Conservation (phyloP, 2,888 invertebrate genomes). For the Cancer borealis region DNA sequence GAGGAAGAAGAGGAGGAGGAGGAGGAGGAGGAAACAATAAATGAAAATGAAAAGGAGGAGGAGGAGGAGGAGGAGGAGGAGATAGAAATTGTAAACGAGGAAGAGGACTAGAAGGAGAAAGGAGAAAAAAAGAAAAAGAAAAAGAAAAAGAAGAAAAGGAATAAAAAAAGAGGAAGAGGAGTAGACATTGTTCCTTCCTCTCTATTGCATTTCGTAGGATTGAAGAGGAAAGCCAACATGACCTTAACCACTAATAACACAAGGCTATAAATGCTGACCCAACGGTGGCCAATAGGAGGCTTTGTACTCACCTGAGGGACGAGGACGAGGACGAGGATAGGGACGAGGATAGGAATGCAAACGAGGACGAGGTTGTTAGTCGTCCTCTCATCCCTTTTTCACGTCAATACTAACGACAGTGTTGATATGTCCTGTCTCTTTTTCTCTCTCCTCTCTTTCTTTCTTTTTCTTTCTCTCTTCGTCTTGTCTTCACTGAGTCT, state of each 20-base stretch:
- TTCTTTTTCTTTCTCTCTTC: background rate
- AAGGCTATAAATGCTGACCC: background rate
- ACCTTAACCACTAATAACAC: background rate
- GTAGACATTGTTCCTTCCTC: background rate
- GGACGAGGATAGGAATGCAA: background rate
- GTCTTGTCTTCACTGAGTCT: background rate
- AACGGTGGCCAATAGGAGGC: background rate
- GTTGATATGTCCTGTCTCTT: background rate
- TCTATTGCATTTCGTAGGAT: too few relatives aligned
- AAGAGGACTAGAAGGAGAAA: too few relatives aligned
- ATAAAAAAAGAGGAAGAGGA: background rate
- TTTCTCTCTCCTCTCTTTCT: background rate
- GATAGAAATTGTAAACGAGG: background rate
- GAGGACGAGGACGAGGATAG: background rate
- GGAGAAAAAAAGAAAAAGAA: background rate
- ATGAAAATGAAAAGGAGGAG: background rate
- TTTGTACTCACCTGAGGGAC: background rate
- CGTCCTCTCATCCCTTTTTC: background rate
- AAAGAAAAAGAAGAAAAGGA: background rate
- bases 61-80: background rate
- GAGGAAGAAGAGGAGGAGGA: constrained; percentile 6
- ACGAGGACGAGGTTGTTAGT: background rate
- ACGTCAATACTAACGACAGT: background rate
- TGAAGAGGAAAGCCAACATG: background rate
- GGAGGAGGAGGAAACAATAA: background rate